These are phyloP conservation scores for Anniella stebbinsi DNA, from an alignment of 2,797 vertebrate genomes.

Conservation along the genomic window DNA sequence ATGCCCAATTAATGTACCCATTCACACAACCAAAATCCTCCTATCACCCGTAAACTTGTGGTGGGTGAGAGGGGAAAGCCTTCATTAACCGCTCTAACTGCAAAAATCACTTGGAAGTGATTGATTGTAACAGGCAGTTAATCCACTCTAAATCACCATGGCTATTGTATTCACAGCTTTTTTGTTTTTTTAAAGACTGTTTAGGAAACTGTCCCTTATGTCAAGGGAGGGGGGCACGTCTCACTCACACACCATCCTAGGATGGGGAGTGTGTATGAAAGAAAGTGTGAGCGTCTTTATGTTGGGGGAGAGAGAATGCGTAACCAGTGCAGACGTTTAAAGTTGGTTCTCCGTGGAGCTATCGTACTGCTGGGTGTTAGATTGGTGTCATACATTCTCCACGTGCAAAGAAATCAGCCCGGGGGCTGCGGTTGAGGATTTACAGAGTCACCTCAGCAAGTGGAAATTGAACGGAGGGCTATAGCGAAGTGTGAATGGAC, in stretches of 20 bases:
- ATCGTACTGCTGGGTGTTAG: background rate
- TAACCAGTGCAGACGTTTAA: background rate
- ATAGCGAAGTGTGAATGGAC: background rate
- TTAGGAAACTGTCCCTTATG: background rate
- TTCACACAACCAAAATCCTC: background rate
- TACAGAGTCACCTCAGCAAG: background rate
- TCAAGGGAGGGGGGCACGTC: background rate
- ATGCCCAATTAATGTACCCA: background rate
- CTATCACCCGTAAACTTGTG: background rate
- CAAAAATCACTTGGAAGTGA: background rate
- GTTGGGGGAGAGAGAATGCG: background rate
- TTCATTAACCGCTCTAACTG: background rate
- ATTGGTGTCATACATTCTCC: background rate
- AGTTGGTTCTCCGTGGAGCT: background rate
- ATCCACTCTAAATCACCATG: background rate
- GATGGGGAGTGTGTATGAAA: background rate
- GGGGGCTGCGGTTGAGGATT: too few species aligned
- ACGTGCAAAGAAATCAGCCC: too few species aligned
- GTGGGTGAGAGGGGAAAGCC: background rate
- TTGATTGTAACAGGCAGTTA: background rate
- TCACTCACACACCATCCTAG: background rate
- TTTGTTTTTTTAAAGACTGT: background rate
- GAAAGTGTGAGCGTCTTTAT: too few species aligned
- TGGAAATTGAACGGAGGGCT: too few species aligned
- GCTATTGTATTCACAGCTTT: background rate